Evolutionary conservation across 2,888 invertebrate species (phyloP).

Genomic region (Drosophila anomelani): DNA sequence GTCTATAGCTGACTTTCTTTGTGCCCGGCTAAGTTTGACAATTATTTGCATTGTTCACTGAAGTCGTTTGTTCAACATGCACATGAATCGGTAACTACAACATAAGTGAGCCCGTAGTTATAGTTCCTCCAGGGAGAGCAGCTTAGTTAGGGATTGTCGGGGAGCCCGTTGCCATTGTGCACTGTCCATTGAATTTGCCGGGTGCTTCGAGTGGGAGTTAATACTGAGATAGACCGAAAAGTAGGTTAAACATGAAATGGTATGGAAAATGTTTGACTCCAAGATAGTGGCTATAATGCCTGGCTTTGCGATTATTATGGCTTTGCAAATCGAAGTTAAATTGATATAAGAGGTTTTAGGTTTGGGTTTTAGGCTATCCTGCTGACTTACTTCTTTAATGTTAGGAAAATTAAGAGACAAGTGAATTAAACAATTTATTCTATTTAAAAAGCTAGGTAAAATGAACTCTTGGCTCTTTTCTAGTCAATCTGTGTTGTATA

Average conservation of each 20-base stretch:
- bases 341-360: background rate
- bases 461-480: background rate
- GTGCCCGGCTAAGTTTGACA: slow-evolving; percentile 73
- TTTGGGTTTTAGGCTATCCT: no score
- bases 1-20: slow-evolving; percentile 43
- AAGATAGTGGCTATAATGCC: background rate
- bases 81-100: slow-evolving; percentile 78
- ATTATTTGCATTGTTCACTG: slow-evolving; percentile 79
- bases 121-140: slow-evolving; percentile 41
- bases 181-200: slow-evolving; percentile 21
- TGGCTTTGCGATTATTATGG: background rate
- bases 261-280: slow-evolving; percentile 11
- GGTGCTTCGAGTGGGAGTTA: slow-evolving; percentile 8
- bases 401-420: background rate
- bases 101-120: slow-evolving; percentile 64
- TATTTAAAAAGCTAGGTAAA: background rate
- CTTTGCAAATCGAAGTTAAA: background rate
- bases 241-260: slow-evolving; percentile 6
- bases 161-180: slow-evolving; percentile 37
- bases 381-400: background rate
- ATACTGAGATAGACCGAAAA: slow-evolving; percentile 11
- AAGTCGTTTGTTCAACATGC: slow-evolving; percentile 73
- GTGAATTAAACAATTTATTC: no score
- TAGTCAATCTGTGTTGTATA: background rate
- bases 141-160: slow-evolving; percentile 46